Evolutionary conservation across 1,140 invertebrate species (phyloP), one percentile per base, ranked within the genome.

Genomic region (Megalonaias nervosa): DNA sequence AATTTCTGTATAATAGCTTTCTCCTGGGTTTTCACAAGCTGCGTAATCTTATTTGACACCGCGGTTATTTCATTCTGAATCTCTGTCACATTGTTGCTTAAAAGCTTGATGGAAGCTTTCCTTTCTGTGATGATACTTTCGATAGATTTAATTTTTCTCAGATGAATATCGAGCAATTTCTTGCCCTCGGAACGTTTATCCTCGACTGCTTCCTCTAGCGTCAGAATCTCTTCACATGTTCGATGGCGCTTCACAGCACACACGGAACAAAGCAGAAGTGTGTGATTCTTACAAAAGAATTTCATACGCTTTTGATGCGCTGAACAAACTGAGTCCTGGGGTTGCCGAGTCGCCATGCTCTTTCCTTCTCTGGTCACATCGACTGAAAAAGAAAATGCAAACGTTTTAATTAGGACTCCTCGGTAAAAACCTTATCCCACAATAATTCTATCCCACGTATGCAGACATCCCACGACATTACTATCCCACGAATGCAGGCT

Each of bases 201-300:
- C 14, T 78, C 76, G n/a, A 57, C 26, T 21, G 76, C 76, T 69
- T 78, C 76, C 13, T 48, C 67, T 13, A 78, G 61, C 2, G 76
- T 78, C 0, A 78, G 65, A 21, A 78, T 66, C 23, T 78, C 76
- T 26, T 78, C 76, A 62, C 76, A 78, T 19, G 48, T 67, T 19
- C 76, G 23, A 26, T 78, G 76, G n/a, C 71, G 70, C 26, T 78
- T 78, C 5, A 78, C 76, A 23, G 76, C 76, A 60, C 76, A 78
- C 26, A 78, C 76, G 56, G 76, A 78, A 58, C 76, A 78, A 13
- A 78, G 67, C 48, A 78, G 38, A 12, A 78, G 58, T 16, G 67
- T 65, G 67, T 78, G 76, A 31, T 78, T 78, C 26, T 58, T 73
- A 48, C 76, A 78, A 71, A 78, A 78, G 76, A 78, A 78, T 38